These are phyloP conservation scores for Nannoperca australis DNA, from an alignment of 2,797 vertebrate genomes.

Conservation along the genomic window DNA sequence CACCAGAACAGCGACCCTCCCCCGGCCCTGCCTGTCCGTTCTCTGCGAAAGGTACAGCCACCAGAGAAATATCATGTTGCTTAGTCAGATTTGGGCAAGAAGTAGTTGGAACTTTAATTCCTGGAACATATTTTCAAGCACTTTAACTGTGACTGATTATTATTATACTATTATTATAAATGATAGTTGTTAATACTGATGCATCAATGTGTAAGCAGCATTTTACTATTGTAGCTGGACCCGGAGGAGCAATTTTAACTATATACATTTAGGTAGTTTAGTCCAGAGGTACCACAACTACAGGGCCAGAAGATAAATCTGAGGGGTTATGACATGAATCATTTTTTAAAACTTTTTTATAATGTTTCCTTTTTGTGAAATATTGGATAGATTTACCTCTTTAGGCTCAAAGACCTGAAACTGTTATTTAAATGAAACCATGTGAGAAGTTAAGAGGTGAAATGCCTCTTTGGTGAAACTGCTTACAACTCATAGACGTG, in stretches of 20 bases:
- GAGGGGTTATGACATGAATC: neutral
- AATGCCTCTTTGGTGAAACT: neutral
- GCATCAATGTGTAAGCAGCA: neutral
- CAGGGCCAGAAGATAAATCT: neutral
- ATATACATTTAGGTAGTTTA: neutral
- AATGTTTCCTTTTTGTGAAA: no score
- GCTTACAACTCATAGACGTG: neutral
- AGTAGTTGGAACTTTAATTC: neutral
- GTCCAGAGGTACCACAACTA: neutral
- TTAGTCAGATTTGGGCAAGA: neutral
- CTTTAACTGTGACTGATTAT: neutral
- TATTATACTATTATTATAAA: neutral
- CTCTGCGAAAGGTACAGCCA: slow-evolving; percentile 93
- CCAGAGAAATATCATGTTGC: neutral
- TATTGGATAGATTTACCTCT: no score
- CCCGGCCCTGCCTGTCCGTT: slow-evolving; percentile 94
- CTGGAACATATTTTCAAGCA: neutral
- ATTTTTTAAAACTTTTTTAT: no score
- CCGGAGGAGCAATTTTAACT: neutral
- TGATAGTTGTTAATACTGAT: neutral
- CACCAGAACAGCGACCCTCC: slow-evolving; percentile 94
- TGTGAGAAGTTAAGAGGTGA: neutral
- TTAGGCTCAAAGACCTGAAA: no score
- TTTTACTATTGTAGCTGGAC: neutral
- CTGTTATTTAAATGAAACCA: neutral